A percentile compares a stretch with the other conserved stretches of the same genome.
Evolutionary conservation across 2,113 vertebrate genomes (phyloP).

Genomic region (Taxidea taxus): DNA sequence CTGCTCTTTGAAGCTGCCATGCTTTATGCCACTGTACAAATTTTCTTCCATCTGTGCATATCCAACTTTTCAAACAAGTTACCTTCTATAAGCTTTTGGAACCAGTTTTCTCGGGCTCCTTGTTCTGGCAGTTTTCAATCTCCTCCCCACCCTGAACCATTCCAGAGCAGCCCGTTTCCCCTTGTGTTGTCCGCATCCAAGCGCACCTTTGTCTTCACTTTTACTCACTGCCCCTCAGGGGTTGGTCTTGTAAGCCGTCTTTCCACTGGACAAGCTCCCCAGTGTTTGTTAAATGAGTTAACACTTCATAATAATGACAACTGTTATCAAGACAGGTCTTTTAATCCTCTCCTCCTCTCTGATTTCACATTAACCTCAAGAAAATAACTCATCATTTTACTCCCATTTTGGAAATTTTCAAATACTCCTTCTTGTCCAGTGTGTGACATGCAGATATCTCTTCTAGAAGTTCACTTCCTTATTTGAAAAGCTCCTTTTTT

Average conservation of each 20-base stretch:
- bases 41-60: background rate
- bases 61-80: background rate
- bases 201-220: background rate
- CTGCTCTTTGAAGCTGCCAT: background rate
- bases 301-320: background rate
- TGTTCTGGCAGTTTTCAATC: background rate
- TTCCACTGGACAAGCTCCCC: background rate
- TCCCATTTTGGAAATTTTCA: background rate
- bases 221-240: background rate
- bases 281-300: background rate
- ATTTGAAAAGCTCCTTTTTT: background rate
- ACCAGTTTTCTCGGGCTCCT: background rate
- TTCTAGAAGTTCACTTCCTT: background rate
- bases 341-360: background rate
- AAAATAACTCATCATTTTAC: background rate
- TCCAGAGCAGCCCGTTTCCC: background rate
- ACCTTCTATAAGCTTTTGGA: background rate
- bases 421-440: background rate
- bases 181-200: background rate
- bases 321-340: background rate
- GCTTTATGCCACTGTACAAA: background rate
- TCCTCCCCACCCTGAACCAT: background rate
- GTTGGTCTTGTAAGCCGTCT: background rate
- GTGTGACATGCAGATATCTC: background rate
- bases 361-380: background rate